Evolutionary conservation across 2,797 vertebrate genomes (phyloP).

Genomic region (Diglossa cyanea): DNA sequence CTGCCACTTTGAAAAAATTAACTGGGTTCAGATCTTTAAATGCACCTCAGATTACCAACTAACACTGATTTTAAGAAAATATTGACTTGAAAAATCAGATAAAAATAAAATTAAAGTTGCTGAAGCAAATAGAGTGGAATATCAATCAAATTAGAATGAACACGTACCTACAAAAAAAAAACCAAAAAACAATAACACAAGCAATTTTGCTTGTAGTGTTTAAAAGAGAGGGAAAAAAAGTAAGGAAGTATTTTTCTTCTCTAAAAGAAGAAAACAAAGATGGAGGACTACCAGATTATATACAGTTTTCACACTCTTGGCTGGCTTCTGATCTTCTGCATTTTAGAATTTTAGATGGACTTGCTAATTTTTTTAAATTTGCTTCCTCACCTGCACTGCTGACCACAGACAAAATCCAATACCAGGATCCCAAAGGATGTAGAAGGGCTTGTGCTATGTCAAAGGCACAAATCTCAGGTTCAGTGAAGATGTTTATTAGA

Average conservation of each 20-base stretch:
- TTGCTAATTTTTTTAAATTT: not conserved
- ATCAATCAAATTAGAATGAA: not conserved
- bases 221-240: not conserved
- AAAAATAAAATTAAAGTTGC: not conserved
- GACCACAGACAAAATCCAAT: not conserved
- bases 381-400: not conserved
- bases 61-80: not conserved
- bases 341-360: not conserved
- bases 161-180: not conserved
- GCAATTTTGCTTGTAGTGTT: not conserved
- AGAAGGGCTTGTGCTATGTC: not conserved
- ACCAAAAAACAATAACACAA: not conserved
- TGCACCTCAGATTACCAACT: not conserved
- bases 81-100: not conserved
- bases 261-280: not conserved
- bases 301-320: not conserved
- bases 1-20: not conserved
- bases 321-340: not conserved
- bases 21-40: not conserved
- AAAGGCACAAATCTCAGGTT: not conserved
- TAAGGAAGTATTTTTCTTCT: not conserved
- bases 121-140: not conserved
- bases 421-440: rapidly evolving
- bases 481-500: not conserved
- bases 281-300: not conserved